Evolutionary conservation across 2,797 vertebrate genomes (phyloP).

Genomic region (Psittacula derbiana): DNA sequence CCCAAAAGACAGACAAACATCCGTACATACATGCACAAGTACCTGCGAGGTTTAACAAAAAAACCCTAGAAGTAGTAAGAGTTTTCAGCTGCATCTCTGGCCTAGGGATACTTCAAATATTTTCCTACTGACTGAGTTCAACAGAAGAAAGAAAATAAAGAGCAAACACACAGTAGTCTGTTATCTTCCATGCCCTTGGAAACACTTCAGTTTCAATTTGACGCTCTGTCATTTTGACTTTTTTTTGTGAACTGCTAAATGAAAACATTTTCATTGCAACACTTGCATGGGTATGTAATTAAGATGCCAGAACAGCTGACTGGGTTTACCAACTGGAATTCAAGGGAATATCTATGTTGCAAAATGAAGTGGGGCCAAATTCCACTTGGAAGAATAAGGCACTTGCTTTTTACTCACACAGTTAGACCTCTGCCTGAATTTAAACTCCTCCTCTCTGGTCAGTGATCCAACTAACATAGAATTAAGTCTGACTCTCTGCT

Average conservation of each 20-base stretch:
- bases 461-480: not conserved
- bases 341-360: not conserved
- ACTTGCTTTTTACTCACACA: not conserved
- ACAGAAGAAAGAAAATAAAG: not conserved
- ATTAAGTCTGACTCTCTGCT: not conserved
- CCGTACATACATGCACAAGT: not conserved
- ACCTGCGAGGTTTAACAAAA: not conserved
- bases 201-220: not conserved
- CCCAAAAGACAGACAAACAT: not conserved
- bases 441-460: not conserved
- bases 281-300: not conserved
- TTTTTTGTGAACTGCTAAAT: not conserved
- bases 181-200: not conserved
- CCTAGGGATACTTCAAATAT: not conserved
- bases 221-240: not conserved
- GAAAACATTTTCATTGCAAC: not conserved
- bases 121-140: not conserved
- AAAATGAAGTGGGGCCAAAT: not conserved
- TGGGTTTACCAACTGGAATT: not conserved
- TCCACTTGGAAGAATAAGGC: not conserved
- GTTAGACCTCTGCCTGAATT: not conserved
- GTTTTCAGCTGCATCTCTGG: not conserved
- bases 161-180: accelerated
- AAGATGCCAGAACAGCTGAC: not conserved
- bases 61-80: not conserved